phyloP scores from a whole-genome alignment of 2,113 vertebrate species.

The Scolopax mira region DNA sequence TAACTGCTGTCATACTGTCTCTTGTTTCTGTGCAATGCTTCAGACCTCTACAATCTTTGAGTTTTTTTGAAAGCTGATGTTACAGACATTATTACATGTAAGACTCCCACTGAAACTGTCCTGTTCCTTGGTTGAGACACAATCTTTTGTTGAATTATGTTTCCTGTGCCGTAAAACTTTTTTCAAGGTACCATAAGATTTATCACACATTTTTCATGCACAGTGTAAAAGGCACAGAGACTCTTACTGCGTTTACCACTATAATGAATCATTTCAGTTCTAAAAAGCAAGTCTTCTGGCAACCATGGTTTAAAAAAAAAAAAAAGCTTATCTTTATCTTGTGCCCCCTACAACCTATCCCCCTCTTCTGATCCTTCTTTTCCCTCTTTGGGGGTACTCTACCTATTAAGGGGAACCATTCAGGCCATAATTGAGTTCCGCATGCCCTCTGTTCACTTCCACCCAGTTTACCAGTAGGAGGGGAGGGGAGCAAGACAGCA shows the following conservation, averaged over 20 bases:
- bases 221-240: neutral
- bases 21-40: neutral
- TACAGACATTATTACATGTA: neutral
- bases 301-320: neutral
- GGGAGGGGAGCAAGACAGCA: neutral
- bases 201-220: neutral
- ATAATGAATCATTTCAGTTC: neutral
- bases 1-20: neutral
- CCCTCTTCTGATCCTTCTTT: neutral
- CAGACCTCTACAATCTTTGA: neutral
- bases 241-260: neutral
- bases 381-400: neutral
- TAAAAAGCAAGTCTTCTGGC: neutral
- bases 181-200: neutral
- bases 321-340: neutral
- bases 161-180: neutral
- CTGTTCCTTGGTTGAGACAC: neutral
- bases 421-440: neutral
- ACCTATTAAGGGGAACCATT: neutral
- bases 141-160: neutral
- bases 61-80: neutral
- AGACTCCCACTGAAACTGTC: neutral
- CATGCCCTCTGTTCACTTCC: neutral
- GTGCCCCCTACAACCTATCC: accelerated
- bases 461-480: neutral